Conservation (phyloP, 2,113 vertebrate species). For the Redunca redunca region DNA sequence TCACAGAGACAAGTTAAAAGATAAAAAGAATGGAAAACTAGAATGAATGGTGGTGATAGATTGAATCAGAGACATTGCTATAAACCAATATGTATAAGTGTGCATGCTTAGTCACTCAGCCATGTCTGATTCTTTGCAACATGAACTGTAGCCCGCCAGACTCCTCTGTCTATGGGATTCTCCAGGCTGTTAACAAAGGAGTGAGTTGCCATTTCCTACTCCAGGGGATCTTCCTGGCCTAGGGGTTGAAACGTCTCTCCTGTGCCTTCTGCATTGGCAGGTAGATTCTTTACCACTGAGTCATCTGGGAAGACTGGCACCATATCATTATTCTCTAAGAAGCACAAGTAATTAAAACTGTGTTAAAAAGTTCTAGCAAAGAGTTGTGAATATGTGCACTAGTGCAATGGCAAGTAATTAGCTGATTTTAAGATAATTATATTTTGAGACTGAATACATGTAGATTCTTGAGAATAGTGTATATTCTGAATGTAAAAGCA, state of each 20-base stretch:
- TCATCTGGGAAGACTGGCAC: neutral
- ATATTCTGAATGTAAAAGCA: neutral
- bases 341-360: neutral
- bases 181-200: neutral
- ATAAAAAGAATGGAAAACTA: neutral
- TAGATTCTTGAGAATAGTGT: neutral
- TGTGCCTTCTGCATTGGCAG: neutral
- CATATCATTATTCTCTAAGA: neutral
- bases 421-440: neutral
- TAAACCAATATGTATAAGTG: neutral
- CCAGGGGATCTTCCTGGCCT: neutral
- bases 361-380: neutral
- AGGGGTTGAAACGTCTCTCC: neutral
- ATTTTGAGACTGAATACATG: neutral
- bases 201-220: neutral
- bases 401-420: neutral
- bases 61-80: neutral
- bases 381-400: neutral
- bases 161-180: neutral
- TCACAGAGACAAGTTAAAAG: neutral
- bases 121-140: neutral
- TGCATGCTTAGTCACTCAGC: neutral
- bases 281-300: neutral
- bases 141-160: neutral
- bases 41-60: neutral